These are phyloP conservation scores for Cinara cedri DNA, from an alignment of 2,888 invertebrate species.

Conservation along the genomic window DNA sequence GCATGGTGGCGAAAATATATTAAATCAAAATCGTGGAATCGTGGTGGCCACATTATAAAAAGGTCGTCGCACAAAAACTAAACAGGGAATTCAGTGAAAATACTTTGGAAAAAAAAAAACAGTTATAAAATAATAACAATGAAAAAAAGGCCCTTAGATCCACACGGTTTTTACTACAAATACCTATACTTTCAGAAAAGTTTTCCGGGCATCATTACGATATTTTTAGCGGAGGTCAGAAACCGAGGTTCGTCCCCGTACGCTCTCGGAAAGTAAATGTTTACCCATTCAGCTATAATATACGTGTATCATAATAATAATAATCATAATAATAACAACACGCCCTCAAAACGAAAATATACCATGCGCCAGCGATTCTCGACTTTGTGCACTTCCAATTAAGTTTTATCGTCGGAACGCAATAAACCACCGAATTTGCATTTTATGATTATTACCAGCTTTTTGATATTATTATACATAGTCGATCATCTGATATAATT, in stretches of 20 bases:
- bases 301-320: neutral
- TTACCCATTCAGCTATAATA: neutral
- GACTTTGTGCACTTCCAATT: conserved; percentile 9
- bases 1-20: too few species aligned
- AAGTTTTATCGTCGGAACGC: conserved; percentile 21
- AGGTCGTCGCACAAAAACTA: too few species aligned
- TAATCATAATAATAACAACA: neutral
- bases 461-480: neutral
- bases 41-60: too few species aligned
- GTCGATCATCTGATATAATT: neutral
- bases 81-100: too few species aligned
- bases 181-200: neutral
- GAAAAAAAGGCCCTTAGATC: too few species aligned
- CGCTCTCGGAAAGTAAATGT: conserved; percentile 15
- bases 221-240: neutral
- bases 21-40: too few species aligned
- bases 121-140: too few species aligned
- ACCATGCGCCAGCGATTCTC: neutral
- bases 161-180: too few species aligned
- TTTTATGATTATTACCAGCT: conserved; percentile 26
- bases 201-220: neutral
- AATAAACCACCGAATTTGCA: neutral
- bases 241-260: neutral
- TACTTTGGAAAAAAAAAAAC: too few species aligned
- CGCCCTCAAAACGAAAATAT: conserved; percentile 5